Percentiles rank a stretch among this genome's conserved stretches.
These are phyloP conservation scores for Vidua macroura DNA, from an alignment of 2,113 vertebrate genomes.

Conservation along the genomic window DNA sequence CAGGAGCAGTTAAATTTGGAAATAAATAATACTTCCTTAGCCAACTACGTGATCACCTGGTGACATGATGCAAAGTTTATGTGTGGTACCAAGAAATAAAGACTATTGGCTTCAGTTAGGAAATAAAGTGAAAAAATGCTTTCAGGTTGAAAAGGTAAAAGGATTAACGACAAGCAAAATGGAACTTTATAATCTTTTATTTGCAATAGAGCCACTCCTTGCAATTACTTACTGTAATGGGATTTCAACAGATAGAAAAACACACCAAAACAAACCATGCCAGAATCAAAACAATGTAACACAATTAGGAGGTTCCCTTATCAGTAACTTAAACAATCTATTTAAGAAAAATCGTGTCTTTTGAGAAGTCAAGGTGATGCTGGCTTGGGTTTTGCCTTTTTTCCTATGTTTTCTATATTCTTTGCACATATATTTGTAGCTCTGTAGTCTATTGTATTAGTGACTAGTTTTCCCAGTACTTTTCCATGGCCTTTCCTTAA, in stretches of 20 bases:
- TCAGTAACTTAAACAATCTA: neutral
- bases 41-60: neutral
- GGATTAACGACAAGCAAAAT: neutral
- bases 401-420: neutral
- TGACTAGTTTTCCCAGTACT: neutral
- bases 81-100: neutral
- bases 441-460: neutral
- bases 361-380: neutral
- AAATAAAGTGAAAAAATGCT: neutral
- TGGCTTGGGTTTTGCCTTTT: neutral
- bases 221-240: neutral
- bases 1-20: neutral
- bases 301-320: neutral
- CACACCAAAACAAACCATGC: neutral
- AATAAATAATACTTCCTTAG: neutral
- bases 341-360: neutral
- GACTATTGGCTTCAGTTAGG: neutral
- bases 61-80: neutral
- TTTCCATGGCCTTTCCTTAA: neutral
- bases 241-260: neutral
- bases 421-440: neutral
- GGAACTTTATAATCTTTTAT: neutral
- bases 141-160: neutral
- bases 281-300: neutral
- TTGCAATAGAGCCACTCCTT: neutral